phyloP scores from a whole-genome alignment of 2,888 invertebrate species.

The Drosophila niveifrons region DNA sequence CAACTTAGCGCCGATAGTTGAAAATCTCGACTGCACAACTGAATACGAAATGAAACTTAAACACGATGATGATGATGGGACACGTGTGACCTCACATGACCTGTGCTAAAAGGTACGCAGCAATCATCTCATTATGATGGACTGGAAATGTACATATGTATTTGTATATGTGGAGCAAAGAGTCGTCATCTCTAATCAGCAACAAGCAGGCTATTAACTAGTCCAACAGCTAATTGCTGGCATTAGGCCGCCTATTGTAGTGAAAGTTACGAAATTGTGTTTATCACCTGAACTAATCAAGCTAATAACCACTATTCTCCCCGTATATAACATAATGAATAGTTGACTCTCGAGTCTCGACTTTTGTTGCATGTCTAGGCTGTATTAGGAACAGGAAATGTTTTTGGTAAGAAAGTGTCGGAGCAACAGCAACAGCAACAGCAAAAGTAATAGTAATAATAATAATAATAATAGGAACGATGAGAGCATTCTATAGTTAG shows the following conservation, averaged over 20 bases:
- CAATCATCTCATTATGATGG: slow-evolving; percentile 46
- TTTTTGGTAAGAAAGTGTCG: slow-evolving; percentile 65
- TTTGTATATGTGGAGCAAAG: slow-evolving; percentile 20
- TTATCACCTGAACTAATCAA: slow-evolving; percentile 65
- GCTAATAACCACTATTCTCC: slow-evolving; percentile 48
- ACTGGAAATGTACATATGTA: slow-evolving; percentile 6
- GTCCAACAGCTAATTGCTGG: slow-evolving; percentile 53
- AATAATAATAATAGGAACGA: slow-evolving; percentile 7
- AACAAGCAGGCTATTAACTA: slow-evolving; percentile 48
- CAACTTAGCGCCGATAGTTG: slow-evolving; percentile 48
- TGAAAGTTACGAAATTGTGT: slow-evolving; percentile 64
- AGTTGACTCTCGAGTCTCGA: slow-evolving; percentile 29
- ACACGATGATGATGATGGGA: slow-evolving; percentile 8
- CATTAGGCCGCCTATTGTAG: slow-evolving; percentile 55
- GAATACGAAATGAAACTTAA: slow-evolving; percentile 54
- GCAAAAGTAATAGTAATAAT: not conserved
- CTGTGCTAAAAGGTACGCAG: slow-evolving; percentile 23
- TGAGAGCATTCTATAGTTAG: slow-evolving; percentile 16
- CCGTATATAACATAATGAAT: slow-evolving; percentile 39
- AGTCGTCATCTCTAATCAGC: slow-evolving; percentile 23
- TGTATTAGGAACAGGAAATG: slow-evolving; percentile 71
- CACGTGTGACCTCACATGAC: slow-evolving; percentile 42
- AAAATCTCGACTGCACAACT: slow-evolving; percentile 30
- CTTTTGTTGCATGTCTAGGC: slow-evolving; percentile 60
- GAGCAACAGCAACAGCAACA: slow-evolving; percentile 11